A percentile compares a stretch with the other conserved stretches of the same genome.
These are phyloP conservation scores for Agrotis puta DNA, from an alignment of 2,888 invertebrate genomes.

Conservation along the genomic window DNA sequence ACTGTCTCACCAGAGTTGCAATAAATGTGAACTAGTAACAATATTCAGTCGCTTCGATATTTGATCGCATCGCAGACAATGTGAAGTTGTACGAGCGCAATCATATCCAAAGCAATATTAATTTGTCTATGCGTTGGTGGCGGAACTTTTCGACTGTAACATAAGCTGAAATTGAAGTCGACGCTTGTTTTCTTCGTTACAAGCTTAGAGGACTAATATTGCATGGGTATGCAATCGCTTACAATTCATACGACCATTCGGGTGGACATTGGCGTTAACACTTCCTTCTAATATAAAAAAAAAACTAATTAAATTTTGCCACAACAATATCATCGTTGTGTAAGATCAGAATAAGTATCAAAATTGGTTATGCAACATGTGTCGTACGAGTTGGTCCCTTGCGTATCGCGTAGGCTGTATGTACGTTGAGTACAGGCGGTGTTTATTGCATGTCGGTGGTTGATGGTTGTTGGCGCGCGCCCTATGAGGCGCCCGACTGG, in stretches of 20 bases:
- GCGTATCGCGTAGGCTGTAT: slow-evolving; percentile 63
- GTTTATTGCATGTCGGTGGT: slow-evolving; percentile 90
- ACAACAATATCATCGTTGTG: neutral
- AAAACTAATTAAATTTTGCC: neutral
- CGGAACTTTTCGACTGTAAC: slow-evolving; percentile 77
- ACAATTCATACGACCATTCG: slow-evolving; percentile 68
- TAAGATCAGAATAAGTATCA: neutral
- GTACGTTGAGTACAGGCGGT: slow-evolving; percentile 82
- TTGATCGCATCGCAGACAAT: slow-evolving; percentile 84
- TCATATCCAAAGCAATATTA: slow-evolving; percentile 89
- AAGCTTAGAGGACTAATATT: slow-evolving; percentile 86
- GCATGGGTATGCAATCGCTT: slow-evolving; percentile 85
- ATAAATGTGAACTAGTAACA: slow-evolving; percentile 80
- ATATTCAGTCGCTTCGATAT: slow-evolving; percentile 80
- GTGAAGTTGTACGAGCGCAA: slow-evolving; percentile 75
- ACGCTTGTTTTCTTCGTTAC: slow-evolving; percentile 73
- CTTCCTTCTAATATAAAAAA: neutral
- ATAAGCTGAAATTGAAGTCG: slow-evolving; percentile 65
- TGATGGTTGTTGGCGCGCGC: slow-evolving; percentile 86
- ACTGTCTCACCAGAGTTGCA: slow-evolving; percentile 60
- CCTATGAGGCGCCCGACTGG: slow-evolving; percentile 88
- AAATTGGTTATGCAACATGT: neutral
- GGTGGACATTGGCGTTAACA: neutral
- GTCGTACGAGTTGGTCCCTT: slow-evolving; percentile 68
- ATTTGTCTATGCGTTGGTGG: slow-evolving; percentile 83